A percentile compares a stretch with the other conserved stretches of the same genome.
Evolutionary conservation across 2,113 vertebrate species (phyloP).

Genomic region (Oryctolagus cuniculus): mOryCun1.1 NC_091450.1:31039501-31040000

Average conservation of each 20-base stretch:
- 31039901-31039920: neutral
- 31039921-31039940: neutral
- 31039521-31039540: neutral
- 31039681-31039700: too few species aligned
- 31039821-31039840: neutral
- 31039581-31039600: too few species aligned
- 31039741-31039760: accelerated
- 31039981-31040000: neutral
- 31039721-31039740: neutral
- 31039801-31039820: neutral
- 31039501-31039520: too few species aligned
- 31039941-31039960: neutral
- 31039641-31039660: too few species aligned
- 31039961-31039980: neutral
- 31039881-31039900: neutral
- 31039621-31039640: too few species aligned
- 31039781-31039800: neutral
- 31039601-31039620: too few species aligned
- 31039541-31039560: too few species aligned
- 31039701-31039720: neutral
- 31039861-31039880: neutral
- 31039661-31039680: too few species aligned
- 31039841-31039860: neutral
- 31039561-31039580: too few species aligned
- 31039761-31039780: neutral